Base-by-base conservation (phyloP, 1,140 invertebrate species). In the Drosophila gunungcola region DNA sequence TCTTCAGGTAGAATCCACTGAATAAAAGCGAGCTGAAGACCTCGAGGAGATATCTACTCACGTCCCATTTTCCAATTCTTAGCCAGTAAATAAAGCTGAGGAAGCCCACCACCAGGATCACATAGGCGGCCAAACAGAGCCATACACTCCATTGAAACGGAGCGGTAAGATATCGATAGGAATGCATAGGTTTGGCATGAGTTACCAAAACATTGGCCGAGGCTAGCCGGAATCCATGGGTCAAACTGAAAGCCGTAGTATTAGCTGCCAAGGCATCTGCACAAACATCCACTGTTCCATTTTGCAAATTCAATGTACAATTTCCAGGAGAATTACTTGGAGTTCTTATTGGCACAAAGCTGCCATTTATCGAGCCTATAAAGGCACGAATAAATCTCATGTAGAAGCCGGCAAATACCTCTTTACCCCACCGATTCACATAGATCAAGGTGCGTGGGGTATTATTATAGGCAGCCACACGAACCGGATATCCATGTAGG, bases 21-120 rank as follows among this genome's bases (percentile, higher is more conserved):
- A 79, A 79, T 3, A 86, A 32, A 2, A 86, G 42, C 1, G 83
- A 88, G 1, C 75, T 74, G 21, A 86, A 79, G 0, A 77, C 75
- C 29, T 86, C 83, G 4, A 86, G 54, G 0, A 86, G 75, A 12
- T 88, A 74, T n/a, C 63, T 73, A 48, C 82, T 86, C 5, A 76
- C 69, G 21, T 82, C 73, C 82, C 82, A 86, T 3, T 56, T 57
- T 2, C 43, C 34, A 34, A 60, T 11, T 10, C 39, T 60, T 12
- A 75, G 43, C 78, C 78, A 79, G 16, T 82, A 65, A 3, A 86
- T 82, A 4, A 41, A 13, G 25, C 83, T 82, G 29, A 86, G 69
- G 12, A 88, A 63, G 13, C 39, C 52, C 0, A 88, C 83, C 5
- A 86, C 74, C 21, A 82, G 27, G 0, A 16, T 9, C 1, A 86